Evolutionary conservation across 2,888 invertebrate species (phyloP).

Genomic region (Acrocera orbiculus): DNA sequence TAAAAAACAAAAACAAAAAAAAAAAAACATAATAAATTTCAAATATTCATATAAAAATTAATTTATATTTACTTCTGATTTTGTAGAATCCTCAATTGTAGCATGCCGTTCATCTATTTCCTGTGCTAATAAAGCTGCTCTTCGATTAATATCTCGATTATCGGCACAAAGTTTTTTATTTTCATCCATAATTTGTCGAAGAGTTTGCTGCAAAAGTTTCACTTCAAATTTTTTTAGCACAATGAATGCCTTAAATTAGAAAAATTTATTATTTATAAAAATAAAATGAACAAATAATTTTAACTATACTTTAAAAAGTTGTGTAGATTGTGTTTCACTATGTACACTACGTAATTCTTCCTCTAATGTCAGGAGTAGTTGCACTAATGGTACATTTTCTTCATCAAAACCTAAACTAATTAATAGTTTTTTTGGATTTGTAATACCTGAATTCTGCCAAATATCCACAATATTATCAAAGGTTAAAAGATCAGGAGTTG

Average conservation of each 20-base stretch:
- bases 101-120: constrained; percentile 85
- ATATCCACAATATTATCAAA: constrained; percentile 44
- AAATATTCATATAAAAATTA: not conserved
- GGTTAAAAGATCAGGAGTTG: too few relatives aligned
- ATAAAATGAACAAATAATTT: not conserved
- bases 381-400: constrained; percentile 38
- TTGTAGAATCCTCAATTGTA: constrained; percentile 58
- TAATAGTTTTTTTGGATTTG: constrained; percentile 44
- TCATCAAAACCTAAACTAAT: constrained; percentile 48
- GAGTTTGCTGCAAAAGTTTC: constrained; percentile 37
- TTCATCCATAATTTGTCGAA: constrained; percentile 55
- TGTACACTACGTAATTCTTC: constrained; percentile 39
- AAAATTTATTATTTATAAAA: constrained; percentile 1
- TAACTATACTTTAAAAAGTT: too few relatives aligned
- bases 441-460: constrained; percentile 54
- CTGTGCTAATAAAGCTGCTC: constrained; percentile 64
- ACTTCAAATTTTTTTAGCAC: constrained; percentile 49
- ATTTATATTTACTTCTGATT: constrained; percentile 23
- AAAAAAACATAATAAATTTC: not conserved
- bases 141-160: constrained; percentile 62
- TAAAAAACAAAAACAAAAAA: not conserved
- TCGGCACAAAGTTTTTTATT: constrained; percentile 64
- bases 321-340: constrained; percentile 23
- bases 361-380: constrained; percentile 49
- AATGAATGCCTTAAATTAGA: constrained; percentile 37